Base-by-base conservation (phyloP, 2,797 vertebrate genomes). In the Periophthalmus magnuspinnatus region DNA sequence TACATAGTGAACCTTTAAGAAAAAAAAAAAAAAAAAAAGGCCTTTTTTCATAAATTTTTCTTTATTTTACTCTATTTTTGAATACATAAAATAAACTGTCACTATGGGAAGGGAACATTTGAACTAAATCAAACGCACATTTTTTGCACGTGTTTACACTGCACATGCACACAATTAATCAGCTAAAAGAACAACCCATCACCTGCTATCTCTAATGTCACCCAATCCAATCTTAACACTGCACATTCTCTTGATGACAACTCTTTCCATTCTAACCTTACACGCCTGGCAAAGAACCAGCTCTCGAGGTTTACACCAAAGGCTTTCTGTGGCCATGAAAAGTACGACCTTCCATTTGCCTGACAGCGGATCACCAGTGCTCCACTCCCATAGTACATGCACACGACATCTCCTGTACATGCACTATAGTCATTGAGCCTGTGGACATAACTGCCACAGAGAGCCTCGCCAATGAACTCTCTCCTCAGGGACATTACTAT, bases 401-500 rank as follows among this genome's bases (percentile, higher is more conserved):
- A 16, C 66, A 66, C 58, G 2, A n/a, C n/a, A n/a, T 34, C 71
- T 24, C 65, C 55, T 7, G 32, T 21, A 65, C 76, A 65, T 36
- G 64, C 57, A 75, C 52, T 60, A 67, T 19, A 58, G 70, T 67
- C 65, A 77, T 73, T 64, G 81, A 62, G 67, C 75, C 63, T 61
- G 41, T 65, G 59, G 73, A 68, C 79, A 72, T 62, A 74, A 67
- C 79, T 71, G 68, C 50, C 70, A 77, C 19, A 33, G 71, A 55
- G 48, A 77, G 63, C 55, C 2, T 48, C 75, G 67, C 62, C 77
- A 74, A 77, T 82, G 68, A 75, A 84, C 79, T 82, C 81, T 71
- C 70, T 88, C 83, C 84, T 69, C 59, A 48, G 86, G 82, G 74
- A 85, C 84, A 82, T 84, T 77, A 81, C 79, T 76, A 88, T 84